A percentile compares a stretch with the other conserved stretches of the same genome.
phyloP scores from a whole-genome alignment of 2,113 vertebrate genomes.

The Geothlypis trichas region DNA sequence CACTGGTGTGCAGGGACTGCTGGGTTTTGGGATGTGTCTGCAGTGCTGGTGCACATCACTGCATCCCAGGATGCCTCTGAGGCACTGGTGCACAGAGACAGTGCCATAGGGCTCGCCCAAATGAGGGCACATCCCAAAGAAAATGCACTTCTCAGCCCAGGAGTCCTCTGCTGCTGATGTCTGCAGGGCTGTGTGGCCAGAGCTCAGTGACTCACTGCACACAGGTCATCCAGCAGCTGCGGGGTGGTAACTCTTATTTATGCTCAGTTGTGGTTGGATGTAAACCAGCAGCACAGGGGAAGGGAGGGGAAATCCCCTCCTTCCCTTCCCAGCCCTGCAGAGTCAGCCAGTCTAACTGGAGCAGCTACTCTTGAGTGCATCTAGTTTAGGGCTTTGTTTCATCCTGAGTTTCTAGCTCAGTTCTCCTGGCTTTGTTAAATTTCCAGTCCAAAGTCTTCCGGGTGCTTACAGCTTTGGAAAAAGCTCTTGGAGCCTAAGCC shows the following conservation, averaged over 20 bases:
- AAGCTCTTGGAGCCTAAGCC: not conserved
- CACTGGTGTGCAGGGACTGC: not conserved
- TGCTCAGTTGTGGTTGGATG: slow-evolving; percentile 33
- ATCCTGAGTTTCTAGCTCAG: not conserved
- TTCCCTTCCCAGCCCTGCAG: not conserved
- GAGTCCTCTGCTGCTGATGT: not conserved
- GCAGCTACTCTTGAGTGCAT: not conserved
- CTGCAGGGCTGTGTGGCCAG: not conserved
- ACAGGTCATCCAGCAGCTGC: slow-evolving; percentile 14
- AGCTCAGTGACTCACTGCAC: not conserved
- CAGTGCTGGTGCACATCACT: not conserved
- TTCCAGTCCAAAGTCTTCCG: not conserved
- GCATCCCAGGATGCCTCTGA: not conserved
- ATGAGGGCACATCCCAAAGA: not conserved
- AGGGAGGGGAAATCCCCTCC: slow-evolving; percentile 50
- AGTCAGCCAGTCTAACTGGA: slow-evolving; percentile 31
- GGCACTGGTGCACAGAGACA: not conserved
- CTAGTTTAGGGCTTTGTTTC: not conserved
- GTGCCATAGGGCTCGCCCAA: not conserved
- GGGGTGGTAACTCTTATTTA: not conserved
- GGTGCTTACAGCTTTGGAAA: not conserved
- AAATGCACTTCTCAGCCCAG: not conserved
- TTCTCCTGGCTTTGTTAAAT: not conserved
- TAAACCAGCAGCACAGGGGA: not conserved
- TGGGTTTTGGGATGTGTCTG: not conserved